Conservation (phyloP, 92 coral and sea anemone species). For the Porites rus region DNA sequence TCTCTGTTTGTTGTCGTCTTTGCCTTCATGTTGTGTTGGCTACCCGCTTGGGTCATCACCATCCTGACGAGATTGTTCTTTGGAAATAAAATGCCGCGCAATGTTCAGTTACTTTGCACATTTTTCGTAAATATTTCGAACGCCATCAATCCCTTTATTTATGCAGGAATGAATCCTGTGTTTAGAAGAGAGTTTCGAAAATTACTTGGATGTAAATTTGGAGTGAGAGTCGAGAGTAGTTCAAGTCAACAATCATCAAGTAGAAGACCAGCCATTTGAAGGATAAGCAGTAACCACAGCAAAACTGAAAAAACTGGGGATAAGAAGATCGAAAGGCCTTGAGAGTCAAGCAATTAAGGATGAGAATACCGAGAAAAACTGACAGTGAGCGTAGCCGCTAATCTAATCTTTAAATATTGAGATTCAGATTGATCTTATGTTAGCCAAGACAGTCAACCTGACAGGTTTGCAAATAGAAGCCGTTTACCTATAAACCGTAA, state of each 20-base stretch:
- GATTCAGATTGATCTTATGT: too few relatives aligned
- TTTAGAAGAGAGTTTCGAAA: neutral
- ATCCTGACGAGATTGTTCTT: neutral
- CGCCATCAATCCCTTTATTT: conserved; percentile 3
- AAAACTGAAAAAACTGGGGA: too few relatives aligned
- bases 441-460: too few relatives aligned
- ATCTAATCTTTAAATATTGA: too few relatives aligned
- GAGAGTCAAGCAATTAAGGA: too few relatives aligned
- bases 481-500: too few relatives aligned
- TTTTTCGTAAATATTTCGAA: neutral
- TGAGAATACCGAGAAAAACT: too few relatives aligned
- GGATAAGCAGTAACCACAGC: too few relatives aligned
- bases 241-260: neutral
- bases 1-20: conserved; percentile 6
- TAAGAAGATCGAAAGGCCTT: too few relatives aligned
- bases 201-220: neutral
- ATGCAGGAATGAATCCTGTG: conserved; percentile 4
- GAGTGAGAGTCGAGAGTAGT: neutral
- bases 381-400: too few relatives aligned
- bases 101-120: neutral
- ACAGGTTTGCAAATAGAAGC: too few relatives aligned
- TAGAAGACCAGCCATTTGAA: neutral
- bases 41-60: neutral
- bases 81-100: neutral
- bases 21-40: conserved; percentile 2